These are phyloP conservation scores for Acheta domesticus DNA, from an alignment of 2,888 invertebrate genomes.

Conservation along the genomic window DNA sequence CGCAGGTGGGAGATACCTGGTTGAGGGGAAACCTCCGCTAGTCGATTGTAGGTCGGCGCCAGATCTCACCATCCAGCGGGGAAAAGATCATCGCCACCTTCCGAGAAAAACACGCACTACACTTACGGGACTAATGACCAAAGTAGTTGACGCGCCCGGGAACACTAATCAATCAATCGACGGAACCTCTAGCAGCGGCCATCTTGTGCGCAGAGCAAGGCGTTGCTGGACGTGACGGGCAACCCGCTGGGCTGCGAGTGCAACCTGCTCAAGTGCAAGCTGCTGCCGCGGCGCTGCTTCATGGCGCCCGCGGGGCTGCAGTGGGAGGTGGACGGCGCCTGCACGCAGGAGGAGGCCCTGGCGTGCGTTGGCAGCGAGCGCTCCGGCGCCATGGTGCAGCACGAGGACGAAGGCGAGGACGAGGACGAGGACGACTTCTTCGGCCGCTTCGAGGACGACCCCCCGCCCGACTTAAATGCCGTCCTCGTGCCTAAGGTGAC, in stretches of 20 bases:
- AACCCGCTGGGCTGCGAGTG: background rate
- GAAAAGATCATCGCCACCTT: no score
- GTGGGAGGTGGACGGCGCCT: background rate
- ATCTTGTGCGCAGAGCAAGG: background rate
- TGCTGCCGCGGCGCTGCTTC: background rate
- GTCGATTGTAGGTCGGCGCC: no score
- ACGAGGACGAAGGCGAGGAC: background rate
- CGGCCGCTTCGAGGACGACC: background rate
- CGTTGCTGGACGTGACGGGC: background rate
- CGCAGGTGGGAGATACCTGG: no score
- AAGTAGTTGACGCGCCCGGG: no score
- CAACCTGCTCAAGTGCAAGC: background rate
- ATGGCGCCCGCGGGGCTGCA: background rate
- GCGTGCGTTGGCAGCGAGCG: no score
- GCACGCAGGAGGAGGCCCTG: background rate
- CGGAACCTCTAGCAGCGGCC: no score
- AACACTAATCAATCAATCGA: no score
- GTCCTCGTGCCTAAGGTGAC: background rate
- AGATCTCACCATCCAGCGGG: no score
- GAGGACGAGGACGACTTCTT: background rate
- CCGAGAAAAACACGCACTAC: no score
- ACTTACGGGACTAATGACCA: no score
- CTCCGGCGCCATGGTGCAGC: background rate
- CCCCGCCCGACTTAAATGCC: background rate
- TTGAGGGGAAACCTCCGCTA: no score